These are phyloP conservation scores for Etheostoma cragini DNA, from an alignment of 2,113 vertebrate genomes.

Conservation along the genomic window DNA sequence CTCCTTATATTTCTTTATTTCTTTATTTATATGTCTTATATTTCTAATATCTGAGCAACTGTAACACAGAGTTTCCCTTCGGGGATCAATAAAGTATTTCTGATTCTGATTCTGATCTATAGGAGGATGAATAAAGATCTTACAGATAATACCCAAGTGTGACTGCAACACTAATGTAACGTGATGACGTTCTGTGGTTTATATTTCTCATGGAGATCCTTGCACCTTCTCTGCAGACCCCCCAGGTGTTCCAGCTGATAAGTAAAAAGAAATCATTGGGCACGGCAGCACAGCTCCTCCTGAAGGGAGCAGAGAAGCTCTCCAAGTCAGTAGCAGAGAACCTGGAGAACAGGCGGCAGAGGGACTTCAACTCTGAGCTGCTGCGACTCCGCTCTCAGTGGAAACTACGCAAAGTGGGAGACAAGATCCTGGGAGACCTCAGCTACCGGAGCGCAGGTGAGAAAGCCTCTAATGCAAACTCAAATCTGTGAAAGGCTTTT, in stretches of 20 bases:
- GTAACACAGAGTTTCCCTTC: no score
- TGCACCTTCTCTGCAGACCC: slow-evolving; percentile 79
- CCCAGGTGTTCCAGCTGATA: slow-evolving; percentile 93
- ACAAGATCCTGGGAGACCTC: slow-evolving; percentile 98
- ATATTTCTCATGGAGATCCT: not conserved
- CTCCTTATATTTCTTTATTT: no score
- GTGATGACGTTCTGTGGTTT: not conserved
- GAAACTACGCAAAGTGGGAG: slow-evolving; percentile 97
- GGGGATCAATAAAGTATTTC: no score
- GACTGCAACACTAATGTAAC: not conserved
- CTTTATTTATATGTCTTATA: no score
- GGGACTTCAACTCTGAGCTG: slow-evolving; percentile 97
- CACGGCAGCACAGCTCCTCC: slow-evolving; percentile 93
- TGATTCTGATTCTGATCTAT: no score
- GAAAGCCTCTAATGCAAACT: accelerated
- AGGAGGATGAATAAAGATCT: not conserved
- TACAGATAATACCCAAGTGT: not conserved
- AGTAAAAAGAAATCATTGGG: slow-evolving; percentile 96
- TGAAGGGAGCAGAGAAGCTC: slow-evolving; percentile 95
- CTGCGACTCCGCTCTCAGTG: slow-evolving; percentile 95
- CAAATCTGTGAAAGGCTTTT: not conserved
- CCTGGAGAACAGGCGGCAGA: slow-evolving; percentile 93
- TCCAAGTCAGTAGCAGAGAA: slow-evolving; percentile 94
- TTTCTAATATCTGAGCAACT: no score
- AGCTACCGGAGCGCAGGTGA: slow-evolving; percentile 98